These are phyloP conservation scores for Ursus arctos DNA, from an alignment of 2,113 vertebrate genomes.

Conservation along the genomic window DNA sequence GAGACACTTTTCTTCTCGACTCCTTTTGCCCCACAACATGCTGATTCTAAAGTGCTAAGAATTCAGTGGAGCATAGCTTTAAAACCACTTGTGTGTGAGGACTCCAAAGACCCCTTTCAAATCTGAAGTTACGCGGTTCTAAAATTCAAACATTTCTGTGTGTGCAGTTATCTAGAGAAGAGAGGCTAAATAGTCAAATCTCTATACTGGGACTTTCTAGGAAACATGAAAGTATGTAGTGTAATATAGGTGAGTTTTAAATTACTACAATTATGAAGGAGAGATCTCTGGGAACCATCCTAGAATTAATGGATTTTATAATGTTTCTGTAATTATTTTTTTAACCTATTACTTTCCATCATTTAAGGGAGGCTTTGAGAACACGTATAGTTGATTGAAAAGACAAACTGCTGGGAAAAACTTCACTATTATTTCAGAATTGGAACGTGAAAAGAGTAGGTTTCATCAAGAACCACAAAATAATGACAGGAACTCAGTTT, in stretches of 20 bases:
- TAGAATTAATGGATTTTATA: background rate
- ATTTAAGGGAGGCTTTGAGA: constrained; percentile 8
- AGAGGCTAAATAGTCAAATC: background rate
- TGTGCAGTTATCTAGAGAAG: constrained; percentile 1
- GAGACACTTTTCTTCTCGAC: background rate
- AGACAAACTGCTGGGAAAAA: background rate
- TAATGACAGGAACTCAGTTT: constrained; percentile 71
- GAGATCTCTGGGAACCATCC: constrained; percentile 2
- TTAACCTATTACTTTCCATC: background rate
- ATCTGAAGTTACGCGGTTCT: constrained; percentile 20
- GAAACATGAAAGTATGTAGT: background rate
- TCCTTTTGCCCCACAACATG: background rate
- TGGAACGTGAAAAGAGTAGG: constrained; percentile 42
- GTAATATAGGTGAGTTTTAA: background rate
- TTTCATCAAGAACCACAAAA: constrained; percentile 59
- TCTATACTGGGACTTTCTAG: background rate
- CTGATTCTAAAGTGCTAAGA: background rate
- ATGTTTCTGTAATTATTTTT: constrained; percentile 31
- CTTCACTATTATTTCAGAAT: constrained; percentile 51
- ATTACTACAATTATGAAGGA: background rate
- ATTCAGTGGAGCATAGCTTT: background rate
- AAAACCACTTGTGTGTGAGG: background rate
- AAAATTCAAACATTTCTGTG: constrained; percentile 38
- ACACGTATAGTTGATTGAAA: background rate
- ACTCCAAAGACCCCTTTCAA: background rate